phyloP scores from a whole-genome alignment of 2,888 invertebrate genomes.

The Protophormia terraenovae region DNA sequence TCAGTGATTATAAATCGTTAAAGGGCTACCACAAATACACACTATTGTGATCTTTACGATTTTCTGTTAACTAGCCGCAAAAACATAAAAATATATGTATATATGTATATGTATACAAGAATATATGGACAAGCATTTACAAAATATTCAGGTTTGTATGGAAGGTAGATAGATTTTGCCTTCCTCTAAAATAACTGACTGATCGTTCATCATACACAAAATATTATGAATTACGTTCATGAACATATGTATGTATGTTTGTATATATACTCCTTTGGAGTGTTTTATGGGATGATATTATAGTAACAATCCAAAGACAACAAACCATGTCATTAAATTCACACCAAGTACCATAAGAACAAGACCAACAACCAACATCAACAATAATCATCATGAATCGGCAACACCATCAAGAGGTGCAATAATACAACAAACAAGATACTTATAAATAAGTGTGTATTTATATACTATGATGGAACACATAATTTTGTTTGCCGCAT shows the following conservation, averaged over 20 bases:
- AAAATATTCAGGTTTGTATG: slow-evolving; percentile 8
- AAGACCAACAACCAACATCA: slow-evolving; percentile 31
- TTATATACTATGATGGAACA: slow-evolving; percentile 42
- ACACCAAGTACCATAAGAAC: slow-evolving; percentile 65
- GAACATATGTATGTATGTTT: not conserved
- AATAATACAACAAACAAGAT: slow-evolving; percentile 57
- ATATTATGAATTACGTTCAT: slow-evolving; percentile 43
- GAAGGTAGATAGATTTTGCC: not conserved
- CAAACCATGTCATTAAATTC: slow-evolving; percentile 68
- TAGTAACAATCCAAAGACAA: slow-evolving; percentile 40
- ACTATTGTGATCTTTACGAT: slow-evolving; percentile 30
- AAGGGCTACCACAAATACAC: slow-evolving; percentile 55
- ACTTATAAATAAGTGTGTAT: slow-evolving; percentile 49
- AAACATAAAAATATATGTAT: slow-evolving; percentile 22
- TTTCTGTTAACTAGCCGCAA: slow-evolving; percentile 63
- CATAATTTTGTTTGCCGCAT: slow-evolving; percentile 59
- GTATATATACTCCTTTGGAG: slow-evolving; percentile 20
- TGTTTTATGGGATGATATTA: slow-evolving; percentile 43
- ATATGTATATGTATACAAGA: too few species aligned
- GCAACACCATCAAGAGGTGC: slow-evolving; percentile 53
- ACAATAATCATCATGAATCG: slow-evolving; percentile 51
- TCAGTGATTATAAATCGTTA: slow-evolving; percentile 58
- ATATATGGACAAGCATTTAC: slow-evolving; percentile 24
- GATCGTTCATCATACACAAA: slow-evolving; percentile 48
- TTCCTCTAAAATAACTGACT: slow-evolving; percentile 22